phyloP scores from a whole-genome alignment of 2,113 vertebrate genomes.

The Herpetotheres cachinnans region DNA sequence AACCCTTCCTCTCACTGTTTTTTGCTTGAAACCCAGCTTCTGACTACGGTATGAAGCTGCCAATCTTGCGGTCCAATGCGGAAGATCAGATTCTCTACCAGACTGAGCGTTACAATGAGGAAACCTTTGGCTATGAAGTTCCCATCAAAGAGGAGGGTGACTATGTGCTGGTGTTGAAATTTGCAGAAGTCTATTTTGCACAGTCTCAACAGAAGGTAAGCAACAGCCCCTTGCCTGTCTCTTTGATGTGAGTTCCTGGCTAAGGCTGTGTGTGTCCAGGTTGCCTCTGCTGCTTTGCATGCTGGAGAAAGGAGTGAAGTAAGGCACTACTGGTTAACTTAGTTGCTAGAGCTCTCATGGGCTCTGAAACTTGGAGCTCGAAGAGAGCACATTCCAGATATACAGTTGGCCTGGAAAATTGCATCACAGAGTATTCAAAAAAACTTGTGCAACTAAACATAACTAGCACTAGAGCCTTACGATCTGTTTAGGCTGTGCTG shows the following conservation, averaged over 20 bases:
- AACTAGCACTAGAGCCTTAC: background rate
- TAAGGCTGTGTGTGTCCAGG: background rate
- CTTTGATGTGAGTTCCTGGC: background rate
- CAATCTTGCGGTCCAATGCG: conserved; percentile 90
- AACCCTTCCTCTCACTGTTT: background rate
- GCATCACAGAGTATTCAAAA: background rate
- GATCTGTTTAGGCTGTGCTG: background rate
- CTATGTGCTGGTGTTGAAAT: conserved; percentile 95
- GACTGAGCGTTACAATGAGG: conserved; percentile 96
- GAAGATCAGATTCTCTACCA: conserved; percentile 98
- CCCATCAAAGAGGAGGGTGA: conserved; percentile 95
- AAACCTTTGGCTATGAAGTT: conserved; percentile 95
- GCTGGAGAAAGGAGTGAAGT: background rate
- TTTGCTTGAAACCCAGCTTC: conserved; percentile 79
- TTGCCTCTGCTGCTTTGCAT: background rate
- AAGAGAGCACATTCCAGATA: background rate
- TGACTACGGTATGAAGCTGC: conserved; percentile 94
- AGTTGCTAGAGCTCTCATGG: background rate
- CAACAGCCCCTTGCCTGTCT: background rate
- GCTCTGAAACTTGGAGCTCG: background rate
- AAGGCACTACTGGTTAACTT: background rate
- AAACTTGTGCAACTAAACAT: background rate
- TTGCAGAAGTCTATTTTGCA: conserved; percentile 97
- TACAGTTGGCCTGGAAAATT: background rate
- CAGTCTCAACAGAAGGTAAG: conserved; percentile 98